Evolutionary conservation across 2,113 vertebrate species (phyloP), one percentile per base, ranked within the genome.

Genomic region (Crypturellus undulatus): DNA sequence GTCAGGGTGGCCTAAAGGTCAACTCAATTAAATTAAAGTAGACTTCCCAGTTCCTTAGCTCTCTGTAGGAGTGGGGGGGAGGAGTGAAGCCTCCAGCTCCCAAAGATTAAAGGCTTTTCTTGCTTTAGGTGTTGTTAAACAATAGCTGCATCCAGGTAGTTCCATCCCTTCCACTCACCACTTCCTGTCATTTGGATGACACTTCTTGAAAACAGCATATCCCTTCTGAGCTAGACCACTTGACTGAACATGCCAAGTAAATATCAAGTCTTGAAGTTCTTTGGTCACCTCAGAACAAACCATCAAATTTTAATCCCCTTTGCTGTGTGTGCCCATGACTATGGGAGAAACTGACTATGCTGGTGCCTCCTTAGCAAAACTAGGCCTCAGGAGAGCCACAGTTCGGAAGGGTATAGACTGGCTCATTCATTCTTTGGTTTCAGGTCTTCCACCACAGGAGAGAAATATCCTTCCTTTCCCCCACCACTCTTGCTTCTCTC

Each of bases 211-310:
- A 51, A 51, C 28, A 10, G 14, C 10, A 2, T 8, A 40, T 26
- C 25, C 52, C 26, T 49, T n/a, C 38, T 45, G 38, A 42, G 14
- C 38, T 22, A 42, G 69, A 42, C 47, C 25, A 38, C 59, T 25
- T 42, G 49, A 28, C 22, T 28, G 4, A 14, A 38, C 12, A 17
- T 1, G 7, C 20, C 2, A 2, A 24, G 15, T 21, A 8, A 60
- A 30, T 11, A n/a, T 22, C 30, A n/a, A 56, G 47, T 38, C 25
- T 49, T 28, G 30, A 21, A 43, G 47, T 49, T 86, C 54, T 47
- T 81, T 47, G 21, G 11, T 21, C 1, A 3, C 52, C 36, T 19
- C 16, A 58, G 25, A 58, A 16, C 58, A 78, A 84, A 42, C 5
- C 22, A 7, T 20, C 20, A 58, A 21, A 71, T 45, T 42, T 71